Base-by-base conservation (phyloP, 2,888 invertebrate genomes). In the Formica aserva region DNA sequence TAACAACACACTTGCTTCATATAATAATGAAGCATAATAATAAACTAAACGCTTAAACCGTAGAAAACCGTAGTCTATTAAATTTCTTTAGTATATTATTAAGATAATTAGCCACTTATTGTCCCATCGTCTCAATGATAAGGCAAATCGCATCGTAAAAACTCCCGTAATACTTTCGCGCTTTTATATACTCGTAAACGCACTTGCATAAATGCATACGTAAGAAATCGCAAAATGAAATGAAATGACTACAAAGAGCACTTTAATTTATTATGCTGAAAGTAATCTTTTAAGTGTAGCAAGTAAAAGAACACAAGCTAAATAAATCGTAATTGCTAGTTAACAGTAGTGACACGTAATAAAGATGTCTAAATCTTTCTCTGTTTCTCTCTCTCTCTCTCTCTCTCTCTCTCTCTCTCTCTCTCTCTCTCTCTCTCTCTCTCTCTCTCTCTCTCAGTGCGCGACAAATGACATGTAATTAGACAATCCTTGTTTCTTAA, bases 301-400 rank as follows among this genome's bases (percentile, higher is more conserved):
- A n/a, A 52, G 52, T 52, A 52, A 45, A 41, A 29, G 55, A 67
- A 66, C n/a, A n/a, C 38, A 26, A 38, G 22, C 15, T 35, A 65
- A 66, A 65, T 66, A 38, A 18, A 13, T 66, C 55, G 38, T 77
- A 67, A 77, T 77, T 67, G 3, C 67, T 18, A 52, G 52, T 76
- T 76, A 76, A 55, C 9, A 77, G n/a, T n/a, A 38, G 9, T 8
- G 69, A 77, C 77, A 55, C n/a, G n/a, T 77, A 52, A 77, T 77
- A 67, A 67, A 55, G 45, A 76, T 76, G 65, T 22, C 45, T 45
- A 63, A 75, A 15, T 75, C 41, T 29, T 3, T 26, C 35, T 6
- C 35, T 9, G 1, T 22, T 13, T n/a, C 57, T 22, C 13, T 22
- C 13, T 60, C 6, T 22, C 1, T 38, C 41, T 38, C 38, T 38